Base-by-base conservation (phyloP, 2,888 invertebrate genomes). In the Acronicta psi region DNA sequence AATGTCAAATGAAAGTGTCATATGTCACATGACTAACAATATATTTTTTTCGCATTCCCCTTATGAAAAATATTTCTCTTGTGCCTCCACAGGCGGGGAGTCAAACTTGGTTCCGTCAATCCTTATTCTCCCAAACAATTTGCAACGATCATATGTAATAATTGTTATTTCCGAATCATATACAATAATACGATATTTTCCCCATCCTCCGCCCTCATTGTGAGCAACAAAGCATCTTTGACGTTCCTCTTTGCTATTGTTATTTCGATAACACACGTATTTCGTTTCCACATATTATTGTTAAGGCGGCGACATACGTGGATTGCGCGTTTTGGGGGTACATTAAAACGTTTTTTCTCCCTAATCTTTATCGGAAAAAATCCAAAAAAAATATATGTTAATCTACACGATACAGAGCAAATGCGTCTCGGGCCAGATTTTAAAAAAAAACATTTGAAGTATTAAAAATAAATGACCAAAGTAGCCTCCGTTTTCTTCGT, bases 161-260 rank as follows among this genome's bases (percentile, higher is more conserved):
- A 59, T 57, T 56, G 49, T 7, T 44, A 43, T 65, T 71, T 59
- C 55, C 43, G 13, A 49, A 54, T 62, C 60, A 45, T 64, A 42
- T 43, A 38, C 38, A 52, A 60, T 53, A 67, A 64, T 59, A 57
- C 31, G 54, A 38, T 34, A 59, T 61, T 56, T 55, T 13, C 36
- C 56, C 46, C 25, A 34, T 40, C 47, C 45, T 50, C 8, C 31
- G 5, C 36, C 44, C n/a, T 54, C 25, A 41, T 47, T 55, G 56
- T 56, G 51, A 59, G 53, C 59, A 50, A 69, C 69, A 69, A 73
- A 67, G 52, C 45, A 53, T 57, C 45, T 69, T 59, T 66, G 72
- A 56, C 59, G 59, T 62, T 53, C 53, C 58, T 59, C 44, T 47
- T 41, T 43, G 43, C 57, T 60, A 51, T 72, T 57, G 60, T 73